Percentiles rank a stretch among this genome's conserved stretches.
These are phyloP conservation scores for Pterois miles DNA, from an alignment of 2,797 vertebrate species.

Conservation along the genomic window DNA sequence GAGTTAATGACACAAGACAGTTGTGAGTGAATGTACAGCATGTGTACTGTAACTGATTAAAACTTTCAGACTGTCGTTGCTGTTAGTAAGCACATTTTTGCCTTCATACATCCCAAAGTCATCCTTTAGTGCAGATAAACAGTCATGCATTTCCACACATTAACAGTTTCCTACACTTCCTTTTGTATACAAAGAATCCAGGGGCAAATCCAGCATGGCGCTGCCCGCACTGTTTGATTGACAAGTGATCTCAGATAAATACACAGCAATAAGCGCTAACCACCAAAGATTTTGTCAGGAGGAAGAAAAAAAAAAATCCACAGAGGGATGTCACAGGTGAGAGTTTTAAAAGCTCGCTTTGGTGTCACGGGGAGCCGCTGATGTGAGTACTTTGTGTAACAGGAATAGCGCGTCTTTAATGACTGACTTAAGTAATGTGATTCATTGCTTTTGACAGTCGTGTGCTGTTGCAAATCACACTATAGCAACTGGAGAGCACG, in stretches of 20 bases:
- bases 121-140: background rate
- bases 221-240: constrained; percentile 29
- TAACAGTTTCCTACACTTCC: background rate
- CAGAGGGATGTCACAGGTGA: constrained; percentile 50
- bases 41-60: background rate
- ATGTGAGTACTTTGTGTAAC: constrained; percentile 61
- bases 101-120: background rate
- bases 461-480: constrained; percentile 43
- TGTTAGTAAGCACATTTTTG: background rate
- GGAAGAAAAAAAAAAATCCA: background rate
- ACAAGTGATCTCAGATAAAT: constrained; percentile 34
- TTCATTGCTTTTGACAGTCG: constrained; percentile 67
- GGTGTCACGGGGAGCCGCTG: constrained; percentile 38
- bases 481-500: constrained; percentile 19
- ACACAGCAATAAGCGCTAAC: constrained; percentile 20
- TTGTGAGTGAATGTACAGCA: background rate
- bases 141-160: background rate
- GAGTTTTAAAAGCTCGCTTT: constrained; percentile 55
- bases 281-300: background rate
- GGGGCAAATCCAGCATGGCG: constrained; percentile 6
- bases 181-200: background rate
- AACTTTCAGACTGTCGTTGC: background rate
- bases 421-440: constrained; percentile 68
- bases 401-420: constrained; percentile 53
- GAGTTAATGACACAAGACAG: too few species aligned